Evolutionary conservation across 2,888 invertebrate genomes (phyloP).

Genomic region (Leptogaster cylindrica): DNA sequence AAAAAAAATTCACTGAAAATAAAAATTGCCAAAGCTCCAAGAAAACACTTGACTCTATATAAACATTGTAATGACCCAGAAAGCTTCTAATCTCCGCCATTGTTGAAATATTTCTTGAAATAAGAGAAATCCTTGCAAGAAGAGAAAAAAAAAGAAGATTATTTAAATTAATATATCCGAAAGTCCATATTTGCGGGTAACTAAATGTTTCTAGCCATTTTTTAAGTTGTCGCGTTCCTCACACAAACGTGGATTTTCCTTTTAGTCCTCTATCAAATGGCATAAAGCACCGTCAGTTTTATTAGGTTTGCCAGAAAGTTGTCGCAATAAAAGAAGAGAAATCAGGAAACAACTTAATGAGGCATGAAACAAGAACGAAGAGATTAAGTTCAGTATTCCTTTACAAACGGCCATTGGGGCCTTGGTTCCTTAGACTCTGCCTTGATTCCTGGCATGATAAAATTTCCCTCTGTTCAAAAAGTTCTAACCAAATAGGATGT

Average conservation of each 20-base stretch:
- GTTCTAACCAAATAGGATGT: background rate
- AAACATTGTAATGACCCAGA: conserved; percentile 5
- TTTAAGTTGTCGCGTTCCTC: conserved; percentile 17
- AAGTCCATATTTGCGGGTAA: conserved; percentile 27
- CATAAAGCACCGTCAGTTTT: conserved; percentile 27
- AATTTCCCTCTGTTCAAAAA: conserved; percentile 5
- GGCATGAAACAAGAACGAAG: conserved; percentile 36
- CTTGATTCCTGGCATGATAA: conserved; percentile 20
- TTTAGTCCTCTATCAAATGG: conserved; percentile 28
- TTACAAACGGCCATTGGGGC: conserved; percentile 17
- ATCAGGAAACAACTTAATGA: conserved; percentile 37
- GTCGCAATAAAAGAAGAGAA: conserved; percentile 35
- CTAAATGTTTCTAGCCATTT: conserved; percentile 19
- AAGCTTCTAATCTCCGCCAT: conserved; percentile 14
- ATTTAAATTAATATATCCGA: too few species aligned
- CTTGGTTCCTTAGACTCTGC: conserved; percentile 1
- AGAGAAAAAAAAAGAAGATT: too few species aligned
- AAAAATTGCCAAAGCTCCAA: too few species aligned
- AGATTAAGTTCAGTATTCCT: conserved; percentile 28
- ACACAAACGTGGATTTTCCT: background rate
- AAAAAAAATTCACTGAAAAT: too few species aligned
- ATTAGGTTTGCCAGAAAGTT: conserved; percentile 32
- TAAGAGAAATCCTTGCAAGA: conserved; percentile 1
- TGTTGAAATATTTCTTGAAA: conserved; percentile 28
- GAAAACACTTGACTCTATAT: too few species aligned